Evolutionary conservation across 1,140 invertebrate genomes (phyloP), one percentile per base, ranked within the genome.

Genomic region (Triops longicaudatus): DNA sequence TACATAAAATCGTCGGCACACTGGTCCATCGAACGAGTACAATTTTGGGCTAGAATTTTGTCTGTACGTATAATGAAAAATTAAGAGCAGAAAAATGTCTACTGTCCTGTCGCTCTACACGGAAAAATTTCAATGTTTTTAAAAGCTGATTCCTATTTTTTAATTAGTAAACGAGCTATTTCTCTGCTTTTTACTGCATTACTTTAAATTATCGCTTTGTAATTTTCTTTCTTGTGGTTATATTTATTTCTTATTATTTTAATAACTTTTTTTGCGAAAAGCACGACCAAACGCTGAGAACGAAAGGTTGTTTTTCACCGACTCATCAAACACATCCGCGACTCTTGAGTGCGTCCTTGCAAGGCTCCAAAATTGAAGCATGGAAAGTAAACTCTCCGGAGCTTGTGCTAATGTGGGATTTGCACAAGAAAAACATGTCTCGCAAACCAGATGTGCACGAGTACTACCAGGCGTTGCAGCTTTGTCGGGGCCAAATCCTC

Each of bases 391-490:
- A 63, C 50, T 2, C 50, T 9, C 50, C 50, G 5, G 50, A 63
- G 50, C 14, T 22, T 63, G 50, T 63, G n/a, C 50, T 63, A n/a
- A 63, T 63, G 50, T 63, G 50, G 50, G 50, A 63, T 63, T 63
- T 63, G 50, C 50, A 9, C 50, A 63, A 63, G 50, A 63, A 63
- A 63, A 63, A 63, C 50, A 63, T 63, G 11, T 63, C 50, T 63
- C 50, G 22, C 50, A 63, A 63, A 22, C 50, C 50, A 63, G n/a
- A 63, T 22, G 50, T 63, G 22, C 50, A 63, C 22, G 50, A 63
- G 50, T 63, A 63, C 50, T 22, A 63, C 50, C 50, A 63, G 50
- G 50, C 50, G n/a, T 63, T 63, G 50, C 50, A 63, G 50, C 50
- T 63, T 63, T 63, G 50, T 17, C 50, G 50, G 14, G 50, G 50